These are phyloP conservation scores for Masticophis lateralis DNA, from an alignment of 2,797 vertebrate species.

Conservation along the genomic window DNA sequence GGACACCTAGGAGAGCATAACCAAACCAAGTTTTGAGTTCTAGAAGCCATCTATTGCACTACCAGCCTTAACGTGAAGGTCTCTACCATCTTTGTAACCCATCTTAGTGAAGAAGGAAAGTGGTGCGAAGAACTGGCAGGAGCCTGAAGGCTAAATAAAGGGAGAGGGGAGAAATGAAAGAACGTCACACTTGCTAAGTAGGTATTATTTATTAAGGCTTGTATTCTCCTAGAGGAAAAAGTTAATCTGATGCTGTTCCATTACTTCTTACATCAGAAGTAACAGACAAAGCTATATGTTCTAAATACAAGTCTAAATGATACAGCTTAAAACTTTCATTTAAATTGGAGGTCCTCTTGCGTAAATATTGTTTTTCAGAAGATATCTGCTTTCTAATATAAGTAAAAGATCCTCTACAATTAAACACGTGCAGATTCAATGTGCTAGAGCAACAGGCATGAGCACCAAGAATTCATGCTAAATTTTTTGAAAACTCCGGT, in stretches of 20 bases:
- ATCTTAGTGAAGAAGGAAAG: neutral
- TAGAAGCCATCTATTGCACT: neutral
- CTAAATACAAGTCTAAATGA: slow-evolving; percentile 80
- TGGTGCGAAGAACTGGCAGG: neutral
- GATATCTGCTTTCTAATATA: slow-evolving; percentile 76
- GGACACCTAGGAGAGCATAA: neutral
- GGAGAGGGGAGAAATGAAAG: slow-evolving; percentile 60
- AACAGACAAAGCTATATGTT: slow-evolving; percentile 74
- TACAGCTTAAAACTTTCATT: slow-evolving; percentile 74
- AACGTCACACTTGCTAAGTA: slow-evolving; percentile 79
- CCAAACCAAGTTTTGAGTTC: neutral
- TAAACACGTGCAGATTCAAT: slow-evolving; percentile 74
- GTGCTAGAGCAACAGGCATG: slow-evolving; percentile 71
- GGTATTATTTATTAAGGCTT: slow-evolving; percentile 92
- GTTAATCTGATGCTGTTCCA: slow-evolving; percentile 74
- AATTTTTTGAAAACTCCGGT: slow-evolving; percentile 60
- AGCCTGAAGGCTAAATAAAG: neutral
- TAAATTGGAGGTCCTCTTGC: slow-evolving; percentile 72
- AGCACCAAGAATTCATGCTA: slow-evolving; percentile 73
- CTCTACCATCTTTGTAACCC: neutral
- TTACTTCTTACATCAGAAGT: slow-evolving; percentile 75
- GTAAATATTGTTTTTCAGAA: slow-evolving; percentile 72
- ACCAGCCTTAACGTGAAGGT: neutral
- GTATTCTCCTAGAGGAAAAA: slow-evolving; percentile 82
- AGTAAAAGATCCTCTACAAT: slow-evolving; percentile 76